Percentiles rank a stretch among this genome's conserved stretches.
Conservation (phyloP, 2,888 invertebrate species). For the Dynastes hyllus region DNA sequence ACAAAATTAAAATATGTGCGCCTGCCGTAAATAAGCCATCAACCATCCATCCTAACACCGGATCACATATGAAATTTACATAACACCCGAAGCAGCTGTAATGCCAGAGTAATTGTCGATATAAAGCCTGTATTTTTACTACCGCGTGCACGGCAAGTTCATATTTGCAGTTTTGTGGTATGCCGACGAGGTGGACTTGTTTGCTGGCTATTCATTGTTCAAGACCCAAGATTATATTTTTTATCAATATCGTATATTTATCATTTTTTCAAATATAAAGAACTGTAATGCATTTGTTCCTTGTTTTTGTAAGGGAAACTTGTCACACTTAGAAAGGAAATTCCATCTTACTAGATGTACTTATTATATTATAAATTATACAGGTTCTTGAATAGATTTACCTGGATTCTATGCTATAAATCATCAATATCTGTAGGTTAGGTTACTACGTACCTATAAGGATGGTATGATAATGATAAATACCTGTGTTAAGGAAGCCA, state of each 20-base stretch:
- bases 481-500: too few species aligned
- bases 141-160: too few species aligned
- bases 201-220: neutral
- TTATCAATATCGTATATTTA: neutral
- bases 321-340: too few species aligned
- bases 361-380: too few species aligned
- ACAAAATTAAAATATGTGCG: constrained; percentile 11
- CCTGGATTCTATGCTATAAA: too few species aligned
- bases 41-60: neutral
- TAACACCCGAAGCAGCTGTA: constrained; percentile 9
- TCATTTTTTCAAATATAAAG: neutral
- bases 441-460: too few species aligned
- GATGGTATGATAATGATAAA: too few species aligned
- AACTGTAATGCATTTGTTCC: neutral
- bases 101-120: neutral
- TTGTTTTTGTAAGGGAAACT: neutral
- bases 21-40: neutral
- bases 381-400: too few species aligned
- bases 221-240: neutral
- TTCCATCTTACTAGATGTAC: too few species aligned
- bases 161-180: neutral
- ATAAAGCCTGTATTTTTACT: neutral
- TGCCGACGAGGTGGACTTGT: neutral
- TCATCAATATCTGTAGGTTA: too few species aligned
- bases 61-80: neutral